Evolutionary conservation across 2,888 invertebrate genomes (phyloP).

Genomic region (Cantharis rufa): DNA sequence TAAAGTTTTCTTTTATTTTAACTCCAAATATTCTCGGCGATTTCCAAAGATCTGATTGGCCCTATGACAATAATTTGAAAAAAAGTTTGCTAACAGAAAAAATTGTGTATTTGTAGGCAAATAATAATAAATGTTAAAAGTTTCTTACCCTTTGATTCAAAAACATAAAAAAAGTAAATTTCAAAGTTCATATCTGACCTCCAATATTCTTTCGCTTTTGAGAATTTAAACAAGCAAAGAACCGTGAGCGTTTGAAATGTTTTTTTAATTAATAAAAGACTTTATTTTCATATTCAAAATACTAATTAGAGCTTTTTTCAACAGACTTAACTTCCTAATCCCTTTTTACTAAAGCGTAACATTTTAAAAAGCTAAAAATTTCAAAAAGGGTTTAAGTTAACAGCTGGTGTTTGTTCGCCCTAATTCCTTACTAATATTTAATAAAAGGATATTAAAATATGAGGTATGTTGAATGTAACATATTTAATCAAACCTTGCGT

Average conservation of each 20-base stretch:
- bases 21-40: too few species aligned
- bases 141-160: too few species aligned
- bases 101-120: too few species aligned
- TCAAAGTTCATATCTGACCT: not conserved
- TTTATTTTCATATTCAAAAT: not conserved
- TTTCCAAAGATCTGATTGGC: too few species aligned
- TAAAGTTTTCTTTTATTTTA: too few species aligned
- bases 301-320: not conserved
- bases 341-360: not conserved
- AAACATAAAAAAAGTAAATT: not conserved
- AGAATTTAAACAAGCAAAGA: not conserved
- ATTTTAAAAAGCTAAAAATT: not conserved
- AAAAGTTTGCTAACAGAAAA: too few species aligned
- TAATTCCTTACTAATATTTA: not conserved
- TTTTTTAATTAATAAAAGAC: not conserved
- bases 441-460: not conserved
- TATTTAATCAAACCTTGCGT: not conserved
- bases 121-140: too few species aligned
- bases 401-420: not conserved
- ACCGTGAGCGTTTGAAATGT: not conserved
- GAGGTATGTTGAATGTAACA: not conserved
- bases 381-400: not conserved
- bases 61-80: too few species aligned
- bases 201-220: not conserved
- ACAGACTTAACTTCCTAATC: not conserved